phyloP scores from a whole-genome alignment of 2,888 invertebrate genomes.

The Agrochola circellaris region DNA sequence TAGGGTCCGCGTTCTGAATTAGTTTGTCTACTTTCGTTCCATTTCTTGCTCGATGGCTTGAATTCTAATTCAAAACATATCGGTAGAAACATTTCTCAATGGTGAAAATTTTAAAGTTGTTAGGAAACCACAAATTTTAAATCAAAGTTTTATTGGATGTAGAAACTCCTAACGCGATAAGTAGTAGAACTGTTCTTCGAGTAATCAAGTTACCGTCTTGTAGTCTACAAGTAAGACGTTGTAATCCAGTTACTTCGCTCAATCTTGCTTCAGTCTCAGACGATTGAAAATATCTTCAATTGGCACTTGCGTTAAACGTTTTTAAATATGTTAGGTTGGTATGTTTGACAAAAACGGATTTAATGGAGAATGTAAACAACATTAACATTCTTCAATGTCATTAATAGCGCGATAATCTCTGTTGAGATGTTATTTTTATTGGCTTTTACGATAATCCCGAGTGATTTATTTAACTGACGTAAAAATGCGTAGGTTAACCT shows the following conservation, averaged over 20 bases:
- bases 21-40: constrained; percentile 20
- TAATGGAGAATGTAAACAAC: constrained; percentile 35
- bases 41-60: constrained; percentile 9
- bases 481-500: not conserved
- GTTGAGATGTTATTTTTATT: constrained; percentile 12
- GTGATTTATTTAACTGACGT: constrained; percentile 33
- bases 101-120: not conserved
- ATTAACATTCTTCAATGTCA: constrained; percentile 35
- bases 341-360: not conserved
- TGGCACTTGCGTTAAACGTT: not conserved
- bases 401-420: constrained; percentile 36
- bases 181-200: not conserved
- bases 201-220: constrained; percentile 30
- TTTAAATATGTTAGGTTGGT: not conserved
- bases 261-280: constrained; percentile 9
- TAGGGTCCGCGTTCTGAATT: constrained; percentile 21
- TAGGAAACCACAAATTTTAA: not conserved
- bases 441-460: constrained; percentile 34
- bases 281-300: constrained; percentile 11
- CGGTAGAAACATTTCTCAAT: not conserved
- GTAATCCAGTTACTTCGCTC: constrained; percentile 38
- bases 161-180: constrained; percentile 21
- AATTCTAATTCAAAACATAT: constrained; percentile 19
- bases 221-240: constrained; percentile 37
- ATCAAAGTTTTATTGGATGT: not conserved